These are phyloP conservation scores for Echiichthys vipera DNA, from an alignment of 2,797 vertebrate species.

Conservation along the genomic window DNA sequence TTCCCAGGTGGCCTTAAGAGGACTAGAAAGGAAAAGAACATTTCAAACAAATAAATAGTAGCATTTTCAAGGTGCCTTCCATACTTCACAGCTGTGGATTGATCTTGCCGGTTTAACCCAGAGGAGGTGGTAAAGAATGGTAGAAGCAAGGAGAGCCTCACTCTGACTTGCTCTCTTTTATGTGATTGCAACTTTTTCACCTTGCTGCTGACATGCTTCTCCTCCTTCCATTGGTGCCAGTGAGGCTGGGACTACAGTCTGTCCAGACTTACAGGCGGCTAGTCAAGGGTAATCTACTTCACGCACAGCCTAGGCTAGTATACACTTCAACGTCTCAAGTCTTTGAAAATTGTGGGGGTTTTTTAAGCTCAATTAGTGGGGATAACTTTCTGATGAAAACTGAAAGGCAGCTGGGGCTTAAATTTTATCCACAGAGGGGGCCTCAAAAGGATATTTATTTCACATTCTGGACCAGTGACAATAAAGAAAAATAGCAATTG, in stretches of 20 bases:
- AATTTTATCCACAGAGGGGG: slow-evolving; percentile 12
- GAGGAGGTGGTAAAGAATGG: slow-evolving; percentile 62
- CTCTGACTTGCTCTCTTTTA: slow-evolving; percentile 58
- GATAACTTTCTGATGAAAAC: slow-evolving; percentile 42
- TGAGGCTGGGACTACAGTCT: slow-evolving; percentile 25
- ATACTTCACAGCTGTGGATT: slow-evolving; percentile 79
- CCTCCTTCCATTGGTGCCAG: slow-evolving; percentile 34
- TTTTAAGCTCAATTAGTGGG: slow-evolving; percentile 42
- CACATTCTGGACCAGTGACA: slow-evolving; percentile 20
- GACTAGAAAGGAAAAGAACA: slow-evolving; percentile 75
- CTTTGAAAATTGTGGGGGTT: slow-evolving; percentile 49
- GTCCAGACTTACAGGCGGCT: slow-evolving; percentile 48
- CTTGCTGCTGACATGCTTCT: slow-evolving; percentile 61
- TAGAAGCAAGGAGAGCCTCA: slow-evolving; percentile 51
- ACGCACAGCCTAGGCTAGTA: slow-evolving; percentile 23
- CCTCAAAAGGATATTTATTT: slow-evolving; percentile 16
- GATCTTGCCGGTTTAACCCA: slow-evolving; percentile 76
- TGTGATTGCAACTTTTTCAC: slow-evolving; percentile 72
- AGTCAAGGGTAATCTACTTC: slow-evolving; percentile 64
- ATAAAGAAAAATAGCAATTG: slow-evolving; percentile 10
- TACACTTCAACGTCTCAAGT: slow-evolving; percentile 32
- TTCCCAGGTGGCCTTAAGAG: slow-evolving; percentile 72
- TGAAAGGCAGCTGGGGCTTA: slow-evolving; percentile 11
- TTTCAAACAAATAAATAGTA: slow-evolving; percentile 84
- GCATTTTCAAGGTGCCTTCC: slow-evolving; percentile 82